Base-by-base conservation (phyloP, 2,888 invertebrate genomes). In the Syritta pipiens region DNA sequence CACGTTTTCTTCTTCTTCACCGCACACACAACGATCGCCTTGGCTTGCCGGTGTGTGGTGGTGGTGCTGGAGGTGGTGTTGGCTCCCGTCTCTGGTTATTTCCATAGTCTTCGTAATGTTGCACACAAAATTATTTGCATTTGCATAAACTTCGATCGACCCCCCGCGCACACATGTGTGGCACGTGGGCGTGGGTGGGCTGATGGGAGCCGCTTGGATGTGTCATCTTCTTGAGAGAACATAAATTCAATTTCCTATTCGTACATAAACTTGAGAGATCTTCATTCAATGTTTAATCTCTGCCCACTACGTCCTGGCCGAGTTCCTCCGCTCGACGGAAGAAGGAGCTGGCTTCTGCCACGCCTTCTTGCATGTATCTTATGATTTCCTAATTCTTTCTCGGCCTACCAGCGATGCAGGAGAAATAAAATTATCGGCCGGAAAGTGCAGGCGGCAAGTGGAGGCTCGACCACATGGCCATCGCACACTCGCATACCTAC, bases 221-320 rank as follows among this genome's bases (percentile, higher is more conserved):
- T 75, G 81, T 81, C 81, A 75, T 81, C 28, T 81, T 81, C 81
- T 81, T 81, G 63, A 69, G 74, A 79, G 74, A 79, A 63, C 75
- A 81, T 81, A 81, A 81, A 81, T 81, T 81, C 68, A 75, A 81
- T 81, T 81, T 75, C 81, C 75, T 68, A 74, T 81, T 81, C 75
- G 68, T 63, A 81, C 51, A 75, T 63, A 69, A 55, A 75, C 68
- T 63, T 74, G 75, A 75, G 51, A 81, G 81, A 75, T 75, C 81
- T 81, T 81, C 68, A 81, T 75, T 75, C 81, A 75, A 59, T 42
- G 81, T 75, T 75, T 81, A 75, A 81, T 75, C 62, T 63, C 57
- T 59, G 62, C 59, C n/a, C 46, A 63, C 63, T 55, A 75, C 53
- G 63, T 53, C 51, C 81, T 59, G 51, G 68, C 53, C 37, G 9